phyloP scores from a whole-genome alignment of 2,797 vertebrate genomes.

The Sebastes minor region DNA sequence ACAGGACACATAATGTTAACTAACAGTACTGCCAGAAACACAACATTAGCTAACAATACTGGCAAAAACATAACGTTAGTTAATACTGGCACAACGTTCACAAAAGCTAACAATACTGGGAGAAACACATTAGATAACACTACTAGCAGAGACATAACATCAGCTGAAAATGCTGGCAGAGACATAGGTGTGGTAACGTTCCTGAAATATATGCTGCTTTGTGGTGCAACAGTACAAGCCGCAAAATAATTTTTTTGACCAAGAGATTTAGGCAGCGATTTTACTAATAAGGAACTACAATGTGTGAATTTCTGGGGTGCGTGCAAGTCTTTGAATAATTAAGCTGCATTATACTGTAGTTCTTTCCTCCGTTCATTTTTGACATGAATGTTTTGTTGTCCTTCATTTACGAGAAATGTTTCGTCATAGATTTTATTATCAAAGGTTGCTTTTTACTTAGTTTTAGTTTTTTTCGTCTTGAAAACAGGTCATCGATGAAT shows the following conservation, averaged over 20 bases:
- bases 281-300: not conserved
- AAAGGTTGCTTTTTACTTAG: not conserved
- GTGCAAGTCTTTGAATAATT: not conserved
- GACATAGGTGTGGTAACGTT: not conserved
- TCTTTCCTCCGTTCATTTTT: not conserved
- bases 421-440: not conserved
- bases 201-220: not conserved
- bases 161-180: not conserved
- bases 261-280: not conserved
- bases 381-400: not conserved
- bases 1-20: not conserved
- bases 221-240: not conserved
- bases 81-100: not conserved
- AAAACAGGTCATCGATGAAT: not conserved
- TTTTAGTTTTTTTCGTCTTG: not conserved
- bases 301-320: not conserved
- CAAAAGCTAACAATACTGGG: not conserved
- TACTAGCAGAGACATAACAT: not conserved
- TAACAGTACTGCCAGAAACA: not conserved
- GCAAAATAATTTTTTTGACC: not conserved
- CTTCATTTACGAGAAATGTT: not conserved
- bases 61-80: accelerated
- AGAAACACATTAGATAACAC: not conserved
- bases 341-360: not conserved
- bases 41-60: not conserved